Evolutionary conservation across 2,888 invertebrate species (phyloP), one percentile per base, ranked within the genome.

Genomic region (Dryomyza anilis): DNA sequence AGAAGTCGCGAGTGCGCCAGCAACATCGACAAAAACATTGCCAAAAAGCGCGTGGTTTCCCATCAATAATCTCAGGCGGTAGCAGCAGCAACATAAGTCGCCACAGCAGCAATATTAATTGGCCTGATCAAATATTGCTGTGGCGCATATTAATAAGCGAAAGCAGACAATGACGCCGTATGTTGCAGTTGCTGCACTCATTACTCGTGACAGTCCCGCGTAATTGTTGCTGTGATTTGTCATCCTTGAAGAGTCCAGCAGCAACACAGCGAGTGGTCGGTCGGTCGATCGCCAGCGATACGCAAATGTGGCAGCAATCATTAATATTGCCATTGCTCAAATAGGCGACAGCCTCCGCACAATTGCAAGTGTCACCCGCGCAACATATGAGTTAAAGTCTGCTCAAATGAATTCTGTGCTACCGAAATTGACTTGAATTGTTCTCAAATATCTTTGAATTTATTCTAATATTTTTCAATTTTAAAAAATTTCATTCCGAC

Each of bases 211-310:
- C 67, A 67, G 65, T 67, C 65, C 65, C 65, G 67, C 46, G 72
- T 70, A 65, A 67, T 73, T 76, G 77, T 73, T 79, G n/a, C n/a
- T n/a, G 79, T 79, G 78, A 77, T 77, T 77, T 77, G 77, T 77
- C 67, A 69, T 69, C 60, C 55, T 52, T 64, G 55, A 61, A 61
- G 7, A 14, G 50, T 25, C 29, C 30, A 45, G 14, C 14, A 8
- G 19, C 1, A 55, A 55, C 52, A 29, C 61, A 52, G 50, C 39
- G 14, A 50, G 52, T 16, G 52, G 50, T 56, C 58, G 29, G 45
- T 10, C 27, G 2, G 12, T 14, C 46, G 25, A 33, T 19, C 33
- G 14, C 21, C 27, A 61, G 53, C 53, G 53, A 61, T 53, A 21
- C 69, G 69, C 71, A 72, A 72, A 72, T 72, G 69, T 70, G 72